Conservation (phyloP, 2,888 invertebrate genomes). For the Catocala nupta region DNA sequence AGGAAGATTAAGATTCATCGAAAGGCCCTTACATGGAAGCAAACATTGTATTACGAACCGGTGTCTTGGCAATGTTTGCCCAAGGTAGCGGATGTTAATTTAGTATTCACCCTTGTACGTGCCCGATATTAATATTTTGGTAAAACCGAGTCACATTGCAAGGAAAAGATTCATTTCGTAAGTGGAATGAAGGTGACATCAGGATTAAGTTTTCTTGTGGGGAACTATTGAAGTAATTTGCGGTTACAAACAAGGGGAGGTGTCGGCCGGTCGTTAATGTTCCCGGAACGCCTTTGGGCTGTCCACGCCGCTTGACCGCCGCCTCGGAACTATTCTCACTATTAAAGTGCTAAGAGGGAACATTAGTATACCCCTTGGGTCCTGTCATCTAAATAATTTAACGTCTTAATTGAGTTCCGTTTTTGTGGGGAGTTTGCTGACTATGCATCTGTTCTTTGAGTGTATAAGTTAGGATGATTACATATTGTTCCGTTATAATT, state of each 20-base stretch:
- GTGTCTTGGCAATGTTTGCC: constrained; percentile 84
- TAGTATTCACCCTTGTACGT: constrained; percentile 82
- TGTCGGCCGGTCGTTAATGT: constrained; percentile 71
- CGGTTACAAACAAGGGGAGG: constrained; percentile 83
- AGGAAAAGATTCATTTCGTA: constrained; percentile 67
- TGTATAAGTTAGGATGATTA: background rate
- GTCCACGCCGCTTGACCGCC: constrained; percentile 79
- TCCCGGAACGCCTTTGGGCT: constrained; percentile 77
- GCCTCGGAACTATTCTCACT: constrained; percentile 72
- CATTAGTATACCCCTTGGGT: constrained; percentile 80
- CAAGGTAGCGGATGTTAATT: constrained; percentile 86
- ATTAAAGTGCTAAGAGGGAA: constrained; percentile 86
- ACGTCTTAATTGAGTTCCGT: constrained; percentile 79
- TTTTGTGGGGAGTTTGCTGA: constrained; percentile 56
- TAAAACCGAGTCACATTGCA: constrained; percentile 41
- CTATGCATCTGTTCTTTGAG: constrained; percentile 14
- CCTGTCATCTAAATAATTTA: constrained; percentile 83
- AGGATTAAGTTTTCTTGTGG: constrained; percentile 53
- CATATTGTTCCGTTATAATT: background rate
- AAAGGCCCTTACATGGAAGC: constrained; percentile 83
- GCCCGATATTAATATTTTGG: constrained; percentile 83
- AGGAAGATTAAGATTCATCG: constrained; percentile 86
- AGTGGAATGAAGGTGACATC: constrained; percentile 54
- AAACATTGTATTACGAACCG: constrained; percentile 84
- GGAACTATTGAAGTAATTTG: constrained; percentile 81